Base-by-base conservation (phyloP, 2,888 invertebrate genomes). In the Cheilosia vernalis region DNA sequence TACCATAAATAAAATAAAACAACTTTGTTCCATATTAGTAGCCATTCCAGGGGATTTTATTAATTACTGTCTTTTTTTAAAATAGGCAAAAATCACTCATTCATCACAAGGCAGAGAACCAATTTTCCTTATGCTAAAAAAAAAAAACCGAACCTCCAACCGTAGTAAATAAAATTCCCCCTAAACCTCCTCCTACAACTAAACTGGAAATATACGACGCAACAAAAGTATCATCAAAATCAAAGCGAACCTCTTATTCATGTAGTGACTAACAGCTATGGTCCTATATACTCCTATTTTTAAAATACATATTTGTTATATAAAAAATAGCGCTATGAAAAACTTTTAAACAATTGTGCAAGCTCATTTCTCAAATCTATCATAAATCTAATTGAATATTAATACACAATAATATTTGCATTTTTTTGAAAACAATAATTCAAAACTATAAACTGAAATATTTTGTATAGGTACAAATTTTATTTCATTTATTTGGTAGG, bases 291-390 rank as follows among this genome's bases (percentile, higher is more conserved):
- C 47, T 74, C 61, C 44, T 80, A 76, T 76, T 70, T 47, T 56
- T 74, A 70, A 67, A 53, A 53, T 63, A 53, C 19, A 55, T 67
- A 47, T 40, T 51, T 73, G 55, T 63, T 61, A 76, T 81, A 85
- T 85, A 81, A 81, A 85, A 85, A 85, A 85, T 85, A 85, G 81
- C 81, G 76, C 85, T 85, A 85, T 85, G 81, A 85, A 85, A 85
- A 67, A 53, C 63, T 81, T 69, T 49, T 63, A 79, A 79, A 72
- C 70, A 79, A 79, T 79, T 81, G 85, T 85, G 85, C 85, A 85
- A 85, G 85, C 85, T 85, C 85, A 77, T 85, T 85, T 85, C 56
- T 77, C 72, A 77, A 85, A 76, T 76, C 56, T 76, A 76, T 80
- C 19, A 47, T 69, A 63, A 83, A 84, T 79, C 63, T 80, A 74